A percentile compares a stretch with the other conserved stretches of the same genome.
Evolutionary conservation across 1,140 invertebrate genomes (phyloP).

Genomic region (Anoplophora glabripennis): DNA sequence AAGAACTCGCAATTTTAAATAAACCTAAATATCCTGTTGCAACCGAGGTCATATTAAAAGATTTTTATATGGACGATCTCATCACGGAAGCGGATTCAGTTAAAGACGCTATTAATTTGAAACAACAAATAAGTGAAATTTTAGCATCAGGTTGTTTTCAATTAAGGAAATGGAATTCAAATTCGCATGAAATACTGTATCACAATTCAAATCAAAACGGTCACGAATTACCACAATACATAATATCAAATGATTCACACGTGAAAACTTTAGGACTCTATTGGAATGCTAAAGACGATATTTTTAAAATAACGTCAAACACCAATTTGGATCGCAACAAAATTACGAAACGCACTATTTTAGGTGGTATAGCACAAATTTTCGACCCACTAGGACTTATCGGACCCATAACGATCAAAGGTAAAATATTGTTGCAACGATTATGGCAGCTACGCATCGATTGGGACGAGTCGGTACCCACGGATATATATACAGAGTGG

Average conservation of each 20-base stretch:
- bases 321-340: background rate
- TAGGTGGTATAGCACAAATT: too few species aligned
- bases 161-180: conserved; percentile 3
- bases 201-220: background rate
- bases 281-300: background rate
- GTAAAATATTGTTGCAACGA: background rate
- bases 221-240: too few species aligned
- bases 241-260: background rate
- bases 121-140: background rate
- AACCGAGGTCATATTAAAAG: conserved; percentile 15
- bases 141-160: background rate
- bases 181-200: background rate
- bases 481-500: too few species aligned
- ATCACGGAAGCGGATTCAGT: conserved; percentile 2
- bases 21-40: conserved; percentile 9
- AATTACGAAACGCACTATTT: too few species aligned
- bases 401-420: background rate
- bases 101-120: background rate
- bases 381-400: conserved; percentile 3
- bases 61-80: conserved; percentile 44
- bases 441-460: background rate
- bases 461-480: too few species aligned
- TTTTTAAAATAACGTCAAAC: background rate
- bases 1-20: conserved; percentile 22
- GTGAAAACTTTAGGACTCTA: background rate